Evolutionary conservation across 2,888 invertebrate species (phyloP), one percentile per base, ranked within the genome.

Genomic region (Drepana falcataria): DNA sequence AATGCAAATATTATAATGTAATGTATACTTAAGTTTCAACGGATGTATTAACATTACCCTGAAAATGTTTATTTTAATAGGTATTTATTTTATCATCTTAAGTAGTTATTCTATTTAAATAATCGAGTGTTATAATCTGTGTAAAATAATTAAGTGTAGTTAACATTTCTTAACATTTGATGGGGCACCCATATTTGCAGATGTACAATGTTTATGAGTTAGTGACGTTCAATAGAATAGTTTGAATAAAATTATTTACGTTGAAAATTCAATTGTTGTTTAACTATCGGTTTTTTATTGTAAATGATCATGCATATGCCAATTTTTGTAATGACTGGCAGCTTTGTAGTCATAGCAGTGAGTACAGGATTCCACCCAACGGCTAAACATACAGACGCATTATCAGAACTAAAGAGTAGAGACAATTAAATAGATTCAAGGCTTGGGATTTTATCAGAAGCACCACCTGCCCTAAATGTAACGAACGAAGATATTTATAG

Each of bases 181-280:
- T 74, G 71, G 69, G 73, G 73, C 69, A 78, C 73, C 89, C 90
- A 90, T 90, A 90, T 90, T 90, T 90, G 90, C 90, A 90, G 90
- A 90, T 90, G 89, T 87, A 87, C 87, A 87, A 86, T 85, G 86
- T 87, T 88, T 88, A 88, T 91, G 86, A 88, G 87, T 90, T 91
- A 90, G 91, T 89, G 87, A 91, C 87, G 91, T 90, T 90, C 89
- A 89, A 87, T 90, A 89, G 89, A 89, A 79, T 91, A 91, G 91
- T 90, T 89, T 89, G 86, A 91, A 91, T 91, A 91, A 91, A 91
- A 88, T 89, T 91, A 91, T 91, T 91, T 91, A 91, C 89, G 90
- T 91, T 91, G 86, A 88, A 91, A 90, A 87, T 79, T 82, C 79
- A 70, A 83, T 79, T 73, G 69, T 78, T 81, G 81, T 90, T 87